These are phyloP conservation scores for Octomys mimax DNA, from an alignment of 2,797 vertebrate genomes.

Conservation along the genomic window DNA sequence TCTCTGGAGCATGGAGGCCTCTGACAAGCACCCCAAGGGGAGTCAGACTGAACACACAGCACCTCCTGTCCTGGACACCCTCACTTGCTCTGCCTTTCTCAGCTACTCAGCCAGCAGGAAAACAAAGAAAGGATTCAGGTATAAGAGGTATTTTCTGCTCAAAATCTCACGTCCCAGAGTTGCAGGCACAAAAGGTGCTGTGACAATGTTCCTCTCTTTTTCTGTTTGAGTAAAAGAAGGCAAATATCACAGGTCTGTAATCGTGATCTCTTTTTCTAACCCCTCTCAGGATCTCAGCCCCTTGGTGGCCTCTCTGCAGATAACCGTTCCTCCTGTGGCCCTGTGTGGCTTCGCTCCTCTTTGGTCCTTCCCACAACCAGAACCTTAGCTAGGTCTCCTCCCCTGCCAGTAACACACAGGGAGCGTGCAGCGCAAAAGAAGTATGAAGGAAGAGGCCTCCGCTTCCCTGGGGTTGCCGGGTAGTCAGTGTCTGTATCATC, in stretches of 20 bases:
- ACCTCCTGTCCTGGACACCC: neutral
- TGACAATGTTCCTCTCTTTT: neutral
- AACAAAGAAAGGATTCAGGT: neutral
- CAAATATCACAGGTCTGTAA: neutral
- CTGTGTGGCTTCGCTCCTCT: neutral
- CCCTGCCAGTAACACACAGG: neutral
- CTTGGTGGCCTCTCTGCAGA: neutral
- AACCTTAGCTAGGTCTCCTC: neutral
- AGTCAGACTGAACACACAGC: neutral
- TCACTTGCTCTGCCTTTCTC: neutral
- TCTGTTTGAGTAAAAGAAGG: neutral
- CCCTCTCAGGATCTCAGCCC: neutral
- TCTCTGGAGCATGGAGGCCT: neutral
- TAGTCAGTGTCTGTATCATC: neutral
- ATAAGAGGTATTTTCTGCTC: neutral
- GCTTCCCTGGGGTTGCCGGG: neutral
- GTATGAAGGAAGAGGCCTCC: neutral
- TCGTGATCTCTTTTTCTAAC: slow-evolving; percentile 19
- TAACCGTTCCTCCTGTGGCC: neutral
- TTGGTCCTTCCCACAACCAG: neutral
- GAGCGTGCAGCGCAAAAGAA: neutral
- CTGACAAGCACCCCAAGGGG: neutral
- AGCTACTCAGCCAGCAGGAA: neutral
- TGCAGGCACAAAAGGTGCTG: neutral
- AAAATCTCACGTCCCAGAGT: neutral